These are phyloP conservation scores for Paradoxurus hermaphroditus DNA, from an alignment of 2,113 vertebrate species.

Conservation along the genomic window DNA sequence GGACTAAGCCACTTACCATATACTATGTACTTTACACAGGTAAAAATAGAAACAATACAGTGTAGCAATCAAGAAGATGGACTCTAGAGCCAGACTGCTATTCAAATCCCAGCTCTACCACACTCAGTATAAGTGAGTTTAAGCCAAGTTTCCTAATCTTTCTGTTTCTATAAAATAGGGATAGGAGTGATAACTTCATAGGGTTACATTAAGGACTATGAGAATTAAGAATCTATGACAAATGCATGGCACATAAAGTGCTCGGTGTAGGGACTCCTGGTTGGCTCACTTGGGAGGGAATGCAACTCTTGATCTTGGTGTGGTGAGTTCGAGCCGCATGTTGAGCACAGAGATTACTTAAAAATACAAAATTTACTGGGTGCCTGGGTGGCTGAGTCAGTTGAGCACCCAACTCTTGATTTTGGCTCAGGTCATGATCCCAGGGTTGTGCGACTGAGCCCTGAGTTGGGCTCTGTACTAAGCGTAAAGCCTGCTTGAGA, in stretches of 20 bases:
- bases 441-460: too few species aligned
- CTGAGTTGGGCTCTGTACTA: too few species aligned
- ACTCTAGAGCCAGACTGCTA: not conserved
- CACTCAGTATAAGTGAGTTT: not conserved
- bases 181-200: not conserved
- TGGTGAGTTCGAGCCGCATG: too few species aligned
- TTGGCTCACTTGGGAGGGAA: too few species aligned
- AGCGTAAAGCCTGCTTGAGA: too few species aligned
- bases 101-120: constrained; percentile 31
- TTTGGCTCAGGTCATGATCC: too few species aligned
- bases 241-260: not conserved
- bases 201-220: not conserved
- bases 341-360: too few species aligned
- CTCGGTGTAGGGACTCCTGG: too few species aligned
- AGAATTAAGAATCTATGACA: constrained; percentile 5
- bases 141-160: not conserved
- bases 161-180: constrained; percentile 5
- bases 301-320: too few species aligned
- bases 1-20: not conserved
- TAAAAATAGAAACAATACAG: not conserved
- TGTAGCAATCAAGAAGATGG: not conserved
- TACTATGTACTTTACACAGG: not conserved
- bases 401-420: too few species aligned
- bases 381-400: too few species aligned
- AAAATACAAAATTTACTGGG: too few species aligned